Percentiles rank a stretch among this genome's conserved stretches.
Evolutionary conservation across 1,140 invertebrate species (phyloP).

Genomic region (Drosophila suzukii): DNA sequence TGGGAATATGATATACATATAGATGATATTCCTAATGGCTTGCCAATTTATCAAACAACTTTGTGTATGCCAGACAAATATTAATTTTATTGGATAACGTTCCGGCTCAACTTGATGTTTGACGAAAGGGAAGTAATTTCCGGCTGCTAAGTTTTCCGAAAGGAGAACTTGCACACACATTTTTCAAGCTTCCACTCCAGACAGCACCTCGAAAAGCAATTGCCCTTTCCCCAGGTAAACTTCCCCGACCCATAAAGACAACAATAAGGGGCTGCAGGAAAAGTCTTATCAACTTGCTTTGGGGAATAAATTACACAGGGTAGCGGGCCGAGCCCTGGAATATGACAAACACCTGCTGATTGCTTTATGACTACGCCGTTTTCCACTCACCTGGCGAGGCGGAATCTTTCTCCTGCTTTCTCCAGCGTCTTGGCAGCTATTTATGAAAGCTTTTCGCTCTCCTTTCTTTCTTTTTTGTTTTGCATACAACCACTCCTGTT

Average conservation of each 20-base stretch:
- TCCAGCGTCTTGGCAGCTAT: slow-evolving; percentile 51
- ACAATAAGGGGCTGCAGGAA: neutral
- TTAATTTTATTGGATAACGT: neutral
- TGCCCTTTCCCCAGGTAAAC: slow-evolving; percentile 14
- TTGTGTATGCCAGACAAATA: neutral
- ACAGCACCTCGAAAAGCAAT: slow-evolving; percentile 27
- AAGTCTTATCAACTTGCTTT: slow-evolving; percentile 50
- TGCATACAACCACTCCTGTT: slow-evolving; percentile 44
- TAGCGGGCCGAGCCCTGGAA: slow-evolving; percentile 20
- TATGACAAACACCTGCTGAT: slow-evolving; percentile 74
- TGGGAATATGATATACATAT: no score
- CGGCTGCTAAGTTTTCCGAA: slow-evolving; percentile 7
- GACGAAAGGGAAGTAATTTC: slow-evolving; percentile 13
- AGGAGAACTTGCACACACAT: neutral
- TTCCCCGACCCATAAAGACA: slow-evolving; percentile 9
- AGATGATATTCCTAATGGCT: neutral
- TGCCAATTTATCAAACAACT: neutral
- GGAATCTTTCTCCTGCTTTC: neutral
- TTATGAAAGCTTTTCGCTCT: slow-evolving; percentile 61
- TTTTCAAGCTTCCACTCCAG: slow-evolving; percentile 14
- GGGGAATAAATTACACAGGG: slow-evolving; percentile 59
- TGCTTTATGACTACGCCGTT: slow-evolving; percentile 42
- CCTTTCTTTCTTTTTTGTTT: slow-evolving; percentile 37
- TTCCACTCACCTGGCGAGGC: neutral
- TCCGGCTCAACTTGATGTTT: slow-evolving; percentile 9